Evolutionary conservation across 2,888 invertebrate species (phyloP), one percentile per base, ranked within the genome.

Genomic region (Archips xylosteana): DNA sequence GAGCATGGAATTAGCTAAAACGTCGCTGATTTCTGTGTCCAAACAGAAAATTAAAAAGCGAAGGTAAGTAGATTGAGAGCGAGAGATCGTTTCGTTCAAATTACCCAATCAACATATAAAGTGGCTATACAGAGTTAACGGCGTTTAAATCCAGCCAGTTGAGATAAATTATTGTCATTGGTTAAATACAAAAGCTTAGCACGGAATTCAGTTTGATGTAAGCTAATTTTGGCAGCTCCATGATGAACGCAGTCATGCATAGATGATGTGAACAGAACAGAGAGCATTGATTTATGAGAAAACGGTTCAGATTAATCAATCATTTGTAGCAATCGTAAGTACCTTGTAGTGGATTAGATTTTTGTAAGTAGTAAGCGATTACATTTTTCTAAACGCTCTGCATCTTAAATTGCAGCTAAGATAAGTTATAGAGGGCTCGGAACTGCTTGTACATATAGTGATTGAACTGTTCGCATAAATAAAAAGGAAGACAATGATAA

Each of bases 41-140:
- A n/a, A 66, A 69, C 23, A 49, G 69, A 39, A 69, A 47, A 45
- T 57, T 57, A 62, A 72, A 69, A 69, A 15, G 39, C 39, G 49
- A 72, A 73, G 68, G 63, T 70, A 64, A 70, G 57, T 60, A 64
- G 70, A 74, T 61, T 65, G 65, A 57, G 66, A 69, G 61, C 61
- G 59, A 82, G 81, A 81, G 79, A 82, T 79, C 84, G 83, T 84
- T 86, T 86, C 83, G 84, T 82, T 84, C 85, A 84, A 89, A 90
- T 90, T 85, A 87, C 87, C 87, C 84, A 90, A 90, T 90, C 90
- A 90, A 86, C 89, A 90, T 89, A 89, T 85, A 89, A 90, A 89
- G 89, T 87, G 87, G 85, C 83, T 86, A 59, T 69, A 82, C 81
- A 84, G 80, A 85, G 84, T 83, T 84, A 87, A 87, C 84, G 85